Percentiles rank a stretch among this genome's conserved stretches.
Evolutionary conservation across 2,113 vertebrate genomes (phyloP).

Genomic region (Cyprinodon variegatus): DNA sequence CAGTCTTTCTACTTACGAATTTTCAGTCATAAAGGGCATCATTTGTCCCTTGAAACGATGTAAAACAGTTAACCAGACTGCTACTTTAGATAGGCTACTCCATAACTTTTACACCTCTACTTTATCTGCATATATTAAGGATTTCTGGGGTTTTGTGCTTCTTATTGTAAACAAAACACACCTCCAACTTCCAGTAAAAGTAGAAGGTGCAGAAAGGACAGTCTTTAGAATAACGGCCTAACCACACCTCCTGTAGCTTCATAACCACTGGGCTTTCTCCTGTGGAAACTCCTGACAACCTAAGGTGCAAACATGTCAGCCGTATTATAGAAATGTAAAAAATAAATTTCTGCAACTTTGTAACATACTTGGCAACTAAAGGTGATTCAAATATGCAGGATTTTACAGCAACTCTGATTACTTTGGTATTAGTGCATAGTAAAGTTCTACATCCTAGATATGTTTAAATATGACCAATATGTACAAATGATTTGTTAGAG

Average conservation of each 20-base stretch:
- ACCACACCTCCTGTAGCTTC: slow-evolving; percentile 6
- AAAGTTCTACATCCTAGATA: slow-evolving; percentile 59
- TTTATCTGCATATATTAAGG: not conserved
- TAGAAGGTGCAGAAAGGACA: slow-evolving; percentile 13
- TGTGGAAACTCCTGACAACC: slow-evolving; percentile 13
- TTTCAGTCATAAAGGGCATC: not conserved
- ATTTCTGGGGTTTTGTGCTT: not conserved
- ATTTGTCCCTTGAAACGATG: not conserved
- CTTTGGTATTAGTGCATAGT: slow-evolving; percentile 83
- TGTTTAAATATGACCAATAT: slow-evolving; percentile 29
- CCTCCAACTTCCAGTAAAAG: not conserved
- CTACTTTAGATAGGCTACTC: not conserved
- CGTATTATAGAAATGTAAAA: not conserved
- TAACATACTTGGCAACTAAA: slow-evolving; percentile 52
- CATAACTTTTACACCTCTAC: not conserved
- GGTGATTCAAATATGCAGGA: slow-evolving; percentile 53
- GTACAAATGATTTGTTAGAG: slow-evolving; percentile 37
- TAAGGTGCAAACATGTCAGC: not conserved
- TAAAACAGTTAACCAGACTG: not conserved
- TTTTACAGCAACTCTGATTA: slow-evolving; percentile 77
- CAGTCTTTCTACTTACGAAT: not conserved
- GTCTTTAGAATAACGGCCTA: not conserved
- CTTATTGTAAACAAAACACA: not conserved
- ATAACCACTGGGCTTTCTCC: slow-evolving; percentile 11
- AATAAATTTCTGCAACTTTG: not conserved